Base-by-base conservation (phyloP, 1,140 invertebrate genomes). In the Drosophila cardini region DNA sequence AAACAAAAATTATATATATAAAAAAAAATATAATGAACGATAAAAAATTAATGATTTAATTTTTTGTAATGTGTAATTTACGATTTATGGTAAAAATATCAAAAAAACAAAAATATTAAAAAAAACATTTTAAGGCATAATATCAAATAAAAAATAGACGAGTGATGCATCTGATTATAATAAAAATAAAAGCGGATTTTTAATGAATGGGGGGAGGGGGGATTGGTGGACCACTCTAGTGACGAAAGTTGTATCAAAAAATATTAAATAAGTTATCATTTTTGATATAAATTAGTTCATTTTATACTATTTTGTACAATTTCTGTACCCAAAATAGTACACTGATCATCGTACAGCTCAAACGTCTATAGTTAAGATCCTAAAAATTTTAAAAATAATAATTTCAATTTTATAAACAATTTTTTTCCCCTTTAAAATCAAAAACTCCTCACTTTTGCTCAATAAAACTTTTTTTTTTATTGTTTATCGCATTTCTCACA, bases 141-240 rank as follows among this genome's bases (percentile, higher is more conserved):
- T 85, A 84, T 85, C 74, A 77, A 85, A 80, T 84, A 85, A 83
- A 83, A 83, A 86, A 86, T 86, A 76, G 78, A 85, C 74, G 78
- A 86, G 82, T 78, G 78, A 86, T 86, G 82, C 83, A 86, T 86
- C 84, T 86, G 79, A 73, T 62, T 61, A 13, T 57, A 61, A 15
- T 43, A 45, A 16, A 45, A 45, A 6, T 4, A 26, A 10, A n/a
- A 26, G 38, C 16, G 36, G 1, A 6, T 7, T 30, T 32, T 30
- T 63, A 42, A 30, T 0, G 5, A 26, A 26, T 11, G 11, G 32
- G 8, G 21, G 21, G 7, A 32, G 13, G 32, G 8, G 21, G 21
- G 7, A 32, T 13, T 3, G 4, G 7, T 26, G 0, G 4, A 21
- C 2, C 38, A 10, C 6, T 9, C 10, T n/a, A 50, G 6, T 21